A percentile compares a stretch with the other conserved stretches of the same genome.
These are phyloP conservation scores for Anthophora plumipes DNA, from an alignment of 2,888 invertebrate genomes.

Conservation along the genomic window DNA sequence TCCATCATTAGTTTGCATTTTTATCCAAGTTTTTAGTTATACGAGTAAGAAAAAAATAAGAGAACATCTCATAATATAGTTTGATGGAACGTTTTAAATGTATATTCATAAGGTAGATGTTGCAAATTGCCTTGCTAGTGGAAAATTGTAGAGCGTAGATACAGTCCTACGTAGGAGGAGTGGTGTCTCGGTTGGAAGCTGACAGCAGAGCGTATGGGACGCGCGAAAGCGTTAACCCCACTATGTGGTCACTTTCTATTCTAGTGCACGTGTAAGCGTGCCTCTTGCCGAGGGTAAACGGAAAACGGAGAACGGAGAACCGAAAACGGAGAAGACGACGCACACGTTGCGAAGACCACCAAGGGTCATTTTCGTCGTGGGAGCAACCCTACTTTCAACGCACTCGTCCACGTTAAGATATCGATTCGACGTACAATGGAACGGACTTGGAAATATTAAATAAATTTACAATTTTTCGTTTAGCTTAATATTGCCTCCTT, in stretches of 20 bases:
- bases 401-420: slow-evolving; percentile 14
- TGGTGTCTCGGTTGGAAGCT: slow-evolving; percentile 4
- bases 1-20: no score
- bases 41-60: no score
- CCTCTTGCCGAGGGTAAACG: slow-evolving; percentile 58
- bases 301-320: slow-evolving; percentile 35
- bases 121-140: neutral
- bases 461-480: no score
- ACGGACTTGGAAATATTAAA: neutral
- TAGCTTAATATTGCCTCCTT: no score
- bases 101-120: neutral
- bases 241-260: slow-evolving; percentile 77
- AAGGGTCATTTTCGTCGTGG: slow-evolving; percentile 52
- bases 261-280: slow-evolving; percentile 70
- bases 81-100: no score
- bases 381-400: slow-evolving; percentile 34
- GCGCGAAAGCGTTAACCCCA: slow-evolving; percentile 75
- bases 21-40: no score
- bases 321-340: no score
- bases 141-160: neutral
- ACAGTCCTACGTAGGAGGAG: slow-evolving; percentile 4
- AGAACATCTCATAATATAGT: no score
- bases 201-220: slow-evolving; percentile 42
- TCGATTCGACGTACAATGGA: slow-evolving; percentile 30
- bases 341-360: slow-evolving; percentile 41